Evolutionary conservation across 2,113 vertebrate species (phyloP).

Genomic region (Cavia porcellus): DNA sequence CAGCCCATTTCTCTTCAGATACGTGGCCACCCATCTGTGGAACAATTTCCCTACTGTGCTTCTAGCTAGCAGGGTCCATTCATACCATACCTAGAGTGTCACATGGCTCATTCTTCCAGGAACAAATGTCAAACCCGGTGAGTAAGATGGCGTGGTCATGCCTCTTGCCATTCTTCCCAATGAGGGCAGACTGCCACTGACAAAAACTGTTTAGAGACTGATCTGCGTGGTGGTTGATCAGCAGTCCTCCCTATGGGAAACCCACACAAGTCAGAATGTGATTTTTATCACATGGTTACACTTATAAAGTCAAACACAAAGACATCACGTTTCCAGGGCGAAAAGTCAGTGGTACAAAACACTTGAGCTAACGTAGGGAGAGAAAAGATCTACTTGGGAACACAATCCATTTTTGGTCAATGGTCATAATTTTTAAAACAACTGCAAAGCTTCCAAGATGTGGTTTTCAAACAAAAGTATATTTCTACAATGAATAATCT

Average conservation of each 20-base stretch:
- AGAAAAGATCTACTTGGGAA: not conserved
- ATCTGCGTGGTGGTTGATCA: slow-evolving; percentile 97
- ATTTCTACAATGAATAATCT: not conserved
- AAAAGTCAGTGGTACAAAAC: not conserved
- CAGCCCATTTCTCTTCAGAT: not conserved
- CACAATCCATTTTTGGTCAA: not conserved
- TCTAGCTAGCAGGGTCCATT: not conserved
- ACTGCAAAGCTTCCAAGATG: not conserved
- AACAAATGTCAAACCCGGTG: slow-evolving; percentile 98
- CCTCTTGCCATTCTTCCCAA: slow-evolving; percentile 95
- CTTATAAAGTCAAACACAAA: not conserved
- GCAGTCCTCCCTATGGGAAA: slow-evolving; percentile 91
- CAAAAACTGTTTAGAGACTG: slow-evolving; percentile 99
- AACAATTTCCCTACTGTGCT: not conserved
- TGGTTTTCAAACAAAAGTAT: not conserved
- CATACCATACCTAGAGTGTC: slow-evolving; percentile 94
- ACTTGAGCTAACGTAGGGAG: not conserved
- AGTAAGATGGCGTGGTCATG: slow-evolving; percentile 98
- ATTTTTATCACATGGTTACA: not conserved
- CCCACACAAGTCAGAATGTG: slow-evolving; percentile 38
- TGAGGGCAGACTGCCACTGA: slow-evolving; percentile 97
- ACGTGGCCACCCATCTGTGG: fast-evolving
- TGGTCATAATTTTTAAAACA: not conserved
- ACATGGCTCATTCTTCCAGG: slow-evolving; percentile 99
- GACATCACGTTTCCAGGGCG: not conserved